phyloP scores from a whole-genome alignment of 2,888 invertebrate species.

The Dryadula phaetusa region DNA sequence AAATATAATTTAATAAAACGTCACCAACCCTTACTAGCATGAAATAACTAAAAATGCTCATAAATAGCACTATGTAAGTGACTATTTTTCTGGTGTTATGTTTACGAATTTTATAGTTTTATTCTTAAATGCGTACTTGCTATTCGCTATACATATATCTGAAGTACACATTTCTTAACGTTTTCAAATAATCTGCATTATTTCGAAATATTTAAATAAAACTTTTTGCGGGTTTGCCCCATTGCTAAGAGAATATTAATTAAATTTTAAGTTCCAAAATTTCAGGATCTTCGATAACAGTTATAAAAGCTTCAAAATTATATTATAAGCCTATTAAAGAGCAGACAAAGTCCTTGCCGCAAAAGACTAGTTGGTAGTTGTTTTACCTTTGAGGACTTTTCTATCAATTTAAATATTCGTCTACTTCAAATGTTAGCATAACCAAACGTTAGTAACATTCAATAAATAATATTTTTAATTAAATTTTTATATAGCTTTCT shows the following conservation, averaged over 20 bases:
- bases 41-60: neutral
- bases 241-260: slow-evolving; percentile 6
- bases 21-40: slow-evolving; percentile 1
- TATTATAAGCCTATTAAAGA: slow-evolving; percentile 57
- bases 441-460: neutral
- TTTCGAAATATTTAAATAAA: neutral
- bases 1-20: slow-evolving; percentile 33
- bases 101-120: too few species aligned
- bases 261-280: slow-evolving; percentile 10
- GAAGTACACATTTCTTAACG: too few species aligned
- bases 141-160: neutral
- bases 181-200: too few species aligned
- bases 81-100: too few species aligned
- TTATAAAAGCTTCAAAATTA: slow-evolving; percentile 35
- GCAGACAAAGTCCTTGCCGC: slow-evolving; percentile 40
- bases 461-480: neutral
- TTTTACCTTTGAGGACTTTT: slow-evolving; percentile 46
- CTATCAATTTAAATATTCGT: slow-evolving; percentile 43
- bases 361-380: slow-evolving; percentile 46
- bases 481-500: too few species aligned
- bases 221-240: neutral
- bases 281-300: slow-evolving; percentile 23
- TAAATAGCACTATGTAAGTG: neutral
- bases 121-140: neutral
- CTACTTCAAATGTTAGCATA: slow-evolving; percentile 26